Evolutionary conservation across 2,797 vertebrate species (phyloP), one percentile per base, ranked within the genome.

Genomic region (Tapera naevia): DNA sequence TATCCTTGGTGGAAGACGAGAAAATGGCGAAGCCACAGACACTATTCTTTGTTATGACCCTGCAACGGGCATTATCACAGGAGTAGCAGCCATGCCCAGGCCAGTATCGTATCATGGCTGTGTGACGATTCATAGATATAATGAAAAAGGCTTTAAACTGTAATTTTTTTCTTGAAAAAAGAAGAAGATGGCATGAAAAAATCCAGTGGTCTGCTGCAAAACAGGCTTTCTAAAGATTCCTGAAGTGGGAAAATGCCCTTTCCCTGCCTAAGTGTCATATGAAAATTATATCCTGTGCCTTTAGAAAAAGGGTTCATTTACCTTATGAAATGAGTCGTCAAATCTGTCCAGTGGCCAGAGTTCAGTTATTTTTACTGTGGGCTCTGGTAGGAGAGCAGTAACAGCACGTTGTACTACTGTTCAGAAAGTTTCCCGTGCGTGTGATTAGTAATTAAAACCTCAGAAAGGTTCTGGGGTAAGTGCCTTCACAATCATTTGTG

Each of bases 71-170:
- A 99, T 99, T 98, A 99, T 99, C 97, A 99, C 99, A 5, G 98
- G 98, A 45, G 98, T 99, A 33, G 98, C 99, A 22, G 98, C 99
- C 66, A 99, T 99, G 99, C 99, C 99, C 14, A 98, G 99, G 91
- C 99, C 99, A 57, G 99, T 99, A 97, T 99, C 99, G 1, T 99
- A 99, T 91, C 99, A 99, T 0, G 99, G 99, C 96, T 99, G 99
- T 78, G 99, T 99, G 80, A 99, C 99, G 86, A 99, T 99, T 94
- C 99, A 99, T 95, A 99, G 99, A 97, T 99, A 99, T 94, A 99
- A 98, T 48, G 99, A 99, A 95, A 99, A 99, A 95, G 98, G 98
- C 97, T 98, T 98, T 97, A 98, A 98, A 95, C 97, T 98, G 73
- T 98, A 92, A 83, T 13, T 53, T 53, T 58, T 32, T 50, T 10